Evolutionary conservation across 2,113 vertebrate species (phyloP), one percentile per base, ranked within the genome.

Genomic region (Pangasianodon hypophthalmus): DNA sequence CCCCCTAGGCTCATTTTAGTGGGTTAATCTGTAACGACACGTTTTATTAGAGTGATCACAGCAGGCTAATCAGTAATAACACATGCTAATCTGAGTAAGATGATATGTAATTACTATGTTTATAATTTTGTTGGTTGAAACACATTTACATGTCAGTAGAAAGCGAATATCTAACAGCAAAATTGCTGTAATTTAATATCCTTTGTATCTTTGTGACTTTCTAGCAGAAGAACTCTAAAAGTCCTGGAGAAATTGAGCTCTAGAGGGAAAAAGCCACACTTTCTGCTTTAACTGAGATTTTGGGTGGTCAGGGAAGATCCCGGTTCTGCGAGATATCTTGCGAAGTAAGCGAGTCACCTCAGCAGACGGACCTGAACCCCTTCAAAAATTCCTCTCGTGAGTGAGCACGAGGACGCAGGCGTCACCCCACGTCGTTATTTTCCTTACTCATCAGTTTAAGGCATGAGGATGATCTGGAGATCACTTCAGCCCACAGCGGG

Each of bases 361-460:
- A 50, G 2, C 41, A 71, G 0, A 95, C 91, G 94, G 91, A 98
- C 98, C 98, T 99, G 89, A 97, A 92, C 98, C 98, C 98, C 91
- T 91, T 14, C 98, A 99, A 99, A 99, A 99, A 99, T 98, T 98
- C 85, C 3, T 98, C 97, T 98, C 98, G 97, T 95, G 71, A 95
- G 93, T 60, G 0, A 85, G 0, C 93, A 97, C 97, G 98, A 98
- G 97, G 97, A 99, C 96, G 94, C 98, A 97, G 98, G 98, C 97
- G 97, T 99, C 97, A 99, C 98, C 98, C 98, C 98, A 97, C 94
- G 93, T 97, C 97, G 97, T 99, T 99, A 99, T 99, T 99, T 99
- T 99, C 98, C 98, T 99, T 99, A 99, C 98, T 99, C 98, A 99
- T 99, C 98, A 99, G 98, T 99, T 99, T 99, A 99, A 99, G 98